Conservation (phyloP, 2,888 invertebrate species). For the Pasiphila rectangulata region DNA sequence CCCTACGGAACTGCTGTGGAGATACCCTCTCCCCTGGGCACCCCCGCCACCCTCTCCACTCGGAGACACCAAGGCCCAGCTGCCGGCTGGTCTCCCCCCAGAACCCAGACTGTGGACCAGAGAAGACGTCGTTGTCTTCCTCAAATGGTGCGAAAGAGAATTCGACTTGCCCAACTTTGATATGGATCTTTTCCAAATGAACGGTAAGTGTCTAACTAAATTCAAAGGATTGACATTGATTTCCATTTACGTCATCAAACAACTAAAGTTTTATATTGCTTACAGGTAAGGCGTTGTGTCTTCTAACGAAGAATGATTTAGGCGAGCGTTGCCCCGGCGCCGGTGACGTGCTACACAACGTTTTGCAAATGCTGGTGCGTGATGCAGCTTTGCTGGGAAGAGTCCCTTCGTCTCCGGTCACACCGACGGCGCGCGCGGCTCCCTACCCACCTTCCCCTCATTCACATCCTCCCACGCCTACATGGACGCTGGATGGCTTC, state of each 20-base stretch:
- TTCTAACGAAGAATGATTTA: conserved; percentile 93
- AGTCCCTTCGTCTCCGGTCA: conserved; percentile 90
- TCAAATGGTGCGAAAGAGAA: conserved; percentile 95
- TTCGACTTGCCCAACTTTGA: conserved; percentile 95
- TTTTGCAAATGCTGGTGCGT: conserved; percentile 91
- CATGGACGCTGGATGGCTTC: conserved; percentile 84
- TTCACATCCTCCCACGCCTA: conserved; percentile 90
- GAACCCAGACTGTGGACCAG: conserved; percentile 95
- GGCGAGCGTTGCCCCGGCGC: conserved; percentile 95
- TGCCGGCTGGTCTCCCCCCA: conserved; percentile 90
- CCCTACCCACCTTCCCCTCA: conserved; percentile 89
- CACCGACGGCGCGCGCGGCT: conserved; percentile 87
- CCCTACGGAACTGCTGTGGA: conserved; percentile 91
- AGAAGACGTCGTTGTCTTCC: conserved; percentile 92
- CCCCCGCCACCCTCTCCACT: conserved; percentile 85
- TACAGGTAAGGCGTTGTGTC: conserved; percentile 93
- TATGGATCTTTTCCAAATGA: conserved; percentile 97
- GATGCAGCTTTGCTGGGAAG: conserved; percentile 89
- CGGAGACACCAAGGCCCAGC: conserved; percentile 91
- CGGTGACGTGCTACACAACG: conserved; percentile 96
- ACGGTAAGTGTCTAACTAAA: conserved; percentile 81
- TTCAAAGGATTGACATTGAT: conserved; percentile 5
- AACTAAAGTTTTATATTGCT: conserved; percentile 29
- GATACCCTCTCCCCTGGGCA: conserved; percentile 90
- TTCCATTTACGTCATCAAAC: conserved; percentile 4